Percentiles rank a stretch among this genome's conserved stretches.
phyloP scores from a whole-genome alignment of 2,113 vertebrate genomes.

The Brachypteracias leptosomus region DNA sequence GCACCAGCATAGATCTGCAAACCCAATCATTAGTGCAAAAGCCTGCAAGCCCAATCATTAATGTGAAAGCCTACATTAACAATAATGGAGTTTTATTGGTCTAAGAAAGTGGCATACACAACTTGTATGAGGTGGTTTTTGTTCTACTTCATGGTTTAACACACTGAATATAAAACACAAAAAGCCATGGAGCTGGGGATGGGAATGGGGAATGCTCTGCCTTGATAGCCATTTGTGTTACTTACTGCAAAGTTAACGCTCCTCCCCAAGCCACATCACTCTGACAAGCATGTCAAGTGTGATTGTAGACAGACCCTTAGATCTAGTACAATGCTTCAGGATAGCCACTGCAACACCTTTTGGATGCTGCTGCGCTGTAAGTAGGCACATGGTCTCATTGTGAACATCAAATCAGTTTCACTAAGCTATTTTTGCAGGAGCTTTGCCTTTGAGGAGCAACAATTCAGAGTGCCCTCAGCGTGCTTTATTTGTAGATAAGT shows the following conservation, averaged over 20 bases:
- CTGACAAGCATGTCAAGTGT: fast-evolving
- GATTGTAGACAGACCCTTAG: background rate
- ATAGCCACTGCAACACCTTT: background rate
- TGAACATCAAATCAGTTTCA: background rate
- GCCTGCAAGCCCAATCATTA: background rate
- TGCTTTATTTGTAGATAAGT: conserved; percentile 22
- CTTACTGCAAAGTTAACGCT: background rate
- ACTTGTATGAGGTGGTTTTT: background rate
- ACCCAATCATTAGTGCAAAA: background rate
- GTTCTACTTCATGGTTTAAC: background rate
- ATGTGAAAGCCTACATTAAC: background rate
- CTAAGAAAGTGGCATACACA: background rate
- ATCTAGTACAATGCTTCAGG: background rate
- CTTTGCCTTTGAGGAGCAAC: conserved; percentile 22
- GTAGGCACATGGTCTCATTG: fast-evolving
- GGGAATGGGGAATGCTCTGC: background rate
- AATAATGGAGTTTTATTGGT: background rate
- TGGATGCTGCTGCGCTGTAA: background rate
- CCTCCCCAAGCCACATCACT: background rate
- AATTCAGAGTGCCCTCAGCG: background rate
- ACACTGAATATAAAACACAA: background rate
- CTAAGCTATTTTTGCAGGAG: background rate
- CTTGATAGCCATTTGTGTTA: background rate
- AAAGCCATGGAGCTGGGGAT: background rate
- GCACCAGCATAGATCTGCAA: background rate